A percentile compares a stretch with the other conserved stretches of the same genome.
These are phyloP conservation scores for Rhodinocichla rosea DNA, from an alignment of 2,113 vertebrate species.

Conservation along the genomic window DNA sequence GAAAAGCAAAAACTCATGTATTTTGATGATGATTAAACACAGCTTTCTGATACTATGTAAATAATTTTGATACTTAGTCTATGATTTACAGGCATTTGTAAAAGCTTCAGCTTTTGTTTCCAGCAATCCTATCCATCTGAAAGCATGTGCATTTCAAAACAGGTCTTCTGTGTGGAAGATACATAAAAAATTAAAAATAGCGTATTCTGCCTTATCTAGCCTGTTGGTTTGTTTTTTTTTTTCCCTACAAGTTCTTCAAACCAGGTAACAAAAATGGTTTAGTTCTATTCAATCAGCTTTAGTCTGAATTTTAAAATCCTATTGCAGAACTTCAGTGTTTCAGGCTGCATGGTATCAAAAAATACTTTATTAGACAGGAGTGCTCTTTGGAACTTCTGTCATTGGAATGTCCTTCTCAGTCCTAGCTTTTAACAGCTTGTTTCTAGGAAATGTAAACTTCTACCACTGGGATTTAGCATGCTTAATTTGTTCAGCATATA, in stretches of 20 bases:
- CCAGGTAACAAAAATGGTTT: not conserved
- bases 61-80: not conserved
- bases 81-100: not conserved
- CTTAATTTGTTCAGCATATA: not conserved
- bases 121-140: not conserved
- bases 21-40: not conserved
- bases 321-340: not conserved
- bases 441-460: not conserved
- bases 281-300: not conserved
- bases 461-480: not conserved
- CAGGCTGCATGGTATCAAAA: not conserved
- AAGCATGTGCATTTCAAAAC: not conserved
- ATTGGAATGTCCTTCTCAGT: not conserved
- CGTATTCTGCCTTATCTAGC: not conserved
- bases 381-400: not conserved
- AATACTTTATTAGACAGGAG: not conserved
- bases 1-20: not conserved
- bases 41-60: not conserved
- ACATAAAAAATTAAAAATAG: not conserved
- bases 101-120: not conserved
- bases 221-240: not conserved
- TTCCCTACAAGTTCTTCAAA: not conserved
- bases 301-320: not conserved
- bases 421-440: not conserved
- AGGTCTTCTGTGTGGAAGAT: not conserved